Conservation (phyloP, 2,113 vertebrate species). For the Isurus oxyrinchus region DNA sequence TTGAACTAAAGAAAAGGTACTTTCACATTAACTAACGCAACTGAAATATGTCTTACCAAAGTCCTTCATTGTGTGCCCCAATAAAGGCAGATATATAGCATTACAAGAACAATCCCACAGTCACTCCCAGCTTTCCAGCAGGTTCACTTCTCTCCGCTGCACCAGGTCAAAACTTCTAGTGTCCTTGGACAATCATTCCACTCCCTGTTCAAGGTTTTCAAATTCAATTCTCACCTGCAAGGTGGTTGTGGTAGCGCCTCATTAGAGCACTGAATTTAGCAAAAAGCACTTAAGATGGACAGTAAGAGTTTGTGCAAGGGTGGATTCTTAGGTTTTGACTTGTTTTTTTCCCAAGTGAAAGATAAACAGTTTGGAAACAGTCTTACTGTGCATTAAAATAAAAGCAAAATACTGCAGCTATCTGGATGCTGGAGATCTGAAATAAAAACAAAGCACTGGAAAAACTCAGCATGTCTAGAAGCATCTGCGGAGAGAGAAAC, state of each 20-base stretch:
- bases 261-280: background rate
- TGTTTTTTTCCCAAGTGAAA: background rate
- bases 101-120: background rate
- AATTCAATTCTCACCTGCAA: too few species aligned
- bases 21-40: background rate
- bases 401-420: too few species aligned
- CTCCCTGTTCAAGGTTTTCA: too few species aligned
- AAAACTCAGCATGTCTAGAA: too few species aligned
- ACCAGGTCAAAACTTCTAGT: too few species aligned
- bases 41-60: background rate
- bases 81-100: background rate
- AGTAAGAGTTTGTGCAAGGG: background rate
- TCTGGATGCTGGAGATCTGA: too few species aligned
- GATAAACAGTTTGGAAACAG: background rate
- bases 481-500: too few species aligned
- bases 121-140: background rate
- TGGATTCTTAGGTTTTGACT: background rate
- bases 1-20: background rate
- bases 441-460: too few species aligned
- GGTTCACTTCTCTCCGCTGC: background rate
- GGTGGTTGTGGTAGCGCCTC: background rate
- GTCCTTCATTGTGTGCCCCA: too few species aligned
- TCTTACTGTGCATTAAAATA: too few species aligned
- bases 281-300: background rate
- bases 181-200: too few species aligned